These are phyloP conservation scores for Aplocera efformata DNA, from an alignment of 2,888 invertebrate genomes.

Conservation along the genomic window DNA sequence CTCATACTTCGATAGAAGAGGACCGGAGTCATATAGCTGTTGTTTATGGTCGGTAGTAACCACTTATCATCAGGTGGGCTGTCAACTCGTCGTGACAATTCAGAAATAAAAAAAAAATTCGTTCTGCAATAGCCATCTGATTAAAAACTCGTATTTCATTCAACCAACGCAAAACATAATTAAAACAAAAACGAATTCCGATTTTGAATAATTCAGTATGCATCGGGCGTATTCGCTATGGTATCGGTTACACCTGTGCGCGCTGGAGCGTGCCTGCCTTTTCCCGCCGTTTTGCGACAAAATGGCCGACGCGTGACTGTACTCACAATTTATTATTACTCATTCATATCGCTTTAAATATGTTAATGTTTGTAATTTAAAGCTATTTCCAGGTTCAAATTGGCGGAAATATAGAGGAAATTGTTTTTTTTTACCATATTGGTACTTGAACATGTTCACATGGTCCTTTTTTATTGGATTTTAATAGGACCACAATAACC, in stretches of 20 bases:
- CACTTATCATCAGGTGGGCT: no score
- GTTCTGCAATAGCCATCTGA: background rate
- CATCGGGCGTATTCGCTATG: slow-evolving; percentile 38
- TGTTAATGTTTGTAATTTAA: slow-evolving; percentile 21
- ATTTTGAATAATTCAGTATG: slow-evolving; percentile 40
- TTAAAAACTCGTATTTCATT: slow-evolving; percentile 3
- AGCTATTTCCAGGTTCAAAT: background rate
- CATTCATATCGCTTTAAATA: slow-evolving; percentile 41
- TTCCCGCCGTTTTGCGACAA: slow-evolving; percentile 65
- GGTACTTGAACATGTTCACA: no score
- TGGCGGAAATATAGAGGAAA: no score
- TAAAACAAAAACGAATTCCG: slow-evolving; percentile 22
- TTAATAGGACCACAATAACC: no score
- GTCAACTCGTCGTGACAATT: no score
- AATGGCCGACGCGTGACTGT: slow-evolving; percentile 71
- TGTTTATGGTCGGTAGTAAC: no score
- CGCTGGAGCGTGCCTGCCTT: slow-evolving; percentile 52
- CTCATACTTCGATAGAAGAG: no score
- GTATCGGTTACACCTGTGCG: slow-evolving; percentile 55
- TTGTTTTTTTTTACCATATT: no score
- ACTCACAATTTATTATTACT: slow-evolving; percentile 42
- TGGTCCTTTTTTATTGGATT: no score
- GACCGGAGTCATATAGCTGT: no score
- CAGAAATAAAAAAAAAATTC: no score
- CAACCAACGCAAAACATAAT: slow-evolving; percentile 10